Percentiles rank a stretch among this genome's conserved stretches.
These are phyloP conservation scores for Gallinago media DNA, from an alignment of 2,113 vertebrate genomes.

Conservation along the genomic window DNA sequence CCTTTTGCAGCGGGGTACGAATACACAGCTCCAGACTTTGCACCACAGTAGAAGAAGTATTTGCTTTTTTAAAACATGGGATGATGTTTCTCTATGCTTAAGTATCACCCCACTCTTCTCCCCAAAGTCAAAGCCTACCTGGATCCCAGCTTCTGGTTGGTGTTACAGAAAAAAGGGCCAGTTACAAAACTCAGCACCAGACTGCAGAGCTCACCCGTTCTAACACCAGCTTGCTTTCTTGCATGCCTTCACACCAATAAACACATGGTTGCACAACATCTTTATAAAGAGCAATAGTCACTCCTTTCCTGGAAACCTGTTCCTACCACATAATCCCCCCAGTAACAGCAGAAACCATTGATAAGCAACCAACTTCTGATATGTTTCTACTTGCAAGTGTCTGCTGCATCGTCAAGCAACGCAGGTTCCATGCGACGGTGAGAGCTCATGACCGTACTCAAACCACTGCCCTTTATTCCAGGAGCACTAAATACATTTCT, in stretches of 20 bases:
- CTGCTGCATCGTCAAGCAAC: not conserved
- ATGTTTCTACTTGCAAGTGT: not conserved
- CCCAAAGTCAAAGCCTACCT: not conserved
- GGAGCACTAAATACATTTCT: not conserved
- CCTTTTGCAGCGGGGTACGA: not conserved
- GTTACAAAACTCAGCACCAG: not conserved
- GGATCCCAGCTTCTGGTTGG: not conserved
- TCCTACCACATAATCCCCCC: not conserved
- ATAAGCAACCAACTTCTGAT: not conserved
- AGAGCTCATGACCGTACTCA: rapidly evolving
- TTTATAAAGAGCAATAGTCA: not conserved
- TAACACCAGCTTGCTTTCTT: not conserved
- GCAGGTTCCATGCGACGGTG: rapidly evolving
- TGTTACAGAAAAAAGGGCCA: not conserved
- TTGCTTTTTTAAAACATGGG: not conserved
- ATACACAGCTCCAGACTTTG: not conserved
- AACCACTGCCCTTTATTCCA: not conserved
- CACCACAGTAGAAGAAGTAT: not conserved
- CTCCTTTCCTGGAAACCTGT: not conserved
- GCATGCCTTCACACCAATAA: not conserved
- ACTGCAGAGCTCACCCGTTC: not conserved
- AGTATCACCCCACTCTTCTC: not conserved
- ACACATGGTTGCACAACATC: not conserved
- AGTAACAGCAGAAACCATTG: not conserved
- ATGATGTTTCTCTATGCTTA: not conserved